Conservation (phyloP, 2,797 vertebrate genomes). For the Crenuchus spilurus region DNA sequence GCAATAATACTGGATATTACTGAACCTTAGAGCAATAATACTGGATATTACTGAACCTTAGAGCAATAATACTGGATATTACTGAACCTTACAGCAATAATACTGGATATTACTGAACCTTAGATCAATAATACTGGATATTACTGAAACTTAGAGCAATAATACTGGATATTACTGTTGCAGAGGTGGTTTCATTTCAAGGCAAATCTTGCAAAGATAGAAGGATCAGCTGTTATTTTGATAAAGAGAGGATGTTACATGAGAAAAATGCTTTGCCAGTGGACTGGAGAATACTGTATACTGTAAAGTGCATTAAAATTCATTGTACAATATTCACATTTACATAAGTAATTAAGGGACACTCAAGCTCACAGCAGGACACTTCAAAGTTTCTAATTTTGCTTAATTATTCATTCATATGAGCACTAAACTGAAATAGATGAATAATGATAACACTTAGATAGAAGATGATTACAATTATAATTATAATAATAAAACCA, state of each 20-base stretch:
- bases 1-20: too few species aligned
- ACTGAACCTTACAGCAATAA: too few species aligned
- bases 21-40: too few species aligned
- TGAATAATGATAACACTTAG: slow-evolving; percentile 17
- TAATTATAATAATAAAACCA: neutral
- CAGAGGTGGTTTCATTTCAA: too few species aligned
- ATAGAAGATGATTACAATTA: neutral
- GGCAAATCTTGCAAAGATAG: too few species aligned
- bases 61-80: too few species aligned
- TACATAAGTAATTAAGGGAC: neutral
- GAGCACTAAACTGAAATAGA: neutral
- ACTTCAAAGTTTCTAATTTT: slow-evolving; percentile 24
- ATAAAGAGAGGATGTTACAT: neutral
- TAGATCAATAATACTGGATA: too few species aligned
- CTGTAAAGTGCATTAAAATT: neutral
- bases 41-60: too few species aligned
- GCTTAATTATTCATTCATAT: slow-evolving; percentile 37
- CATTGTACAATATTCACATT: neutral
- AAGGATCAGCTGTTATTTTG: neutral
- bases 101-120: too few species aligned
- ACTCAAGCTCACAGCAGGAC: slow-evolving; percentile 23
- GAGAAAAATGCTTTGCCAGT: neutral
- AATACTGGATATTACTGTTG: too few species aligned
- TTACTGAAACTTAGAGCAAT: too few species aligned
- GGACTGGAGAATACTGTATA: neutral